Conservation (phyloP, 92 coral and sea anemone genomes). For the Blastomussa wellsi region DNA sequence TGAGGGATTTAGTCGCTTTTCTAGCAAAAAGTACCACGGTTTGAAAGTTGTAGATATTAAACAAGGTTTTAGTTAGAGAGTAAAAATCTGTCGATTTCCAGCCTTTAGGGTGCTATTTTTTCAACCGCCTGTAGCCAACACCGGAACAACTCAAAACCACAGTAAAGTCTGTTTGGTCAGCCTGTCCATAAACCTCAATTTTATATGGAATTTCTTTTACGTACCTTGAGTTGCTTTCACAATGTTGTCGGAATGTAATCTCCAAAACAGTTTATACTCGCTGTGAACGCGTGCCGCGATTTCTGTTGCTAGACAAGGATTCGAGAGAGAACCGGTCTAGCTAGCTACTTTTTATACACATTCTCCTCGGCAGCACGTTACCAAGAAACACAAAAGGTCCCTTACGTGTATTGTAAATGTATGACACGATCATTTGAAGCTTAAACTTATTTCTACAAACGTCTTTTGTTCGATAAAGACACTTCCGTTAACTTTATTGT, state of each 20-base stretch:
- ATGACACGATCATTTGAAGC: neutral
- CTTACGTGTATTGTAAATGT: constrained; percentile 18
- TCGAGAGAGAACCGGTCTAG: neutral
- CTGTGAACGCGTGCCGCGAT: neutral
- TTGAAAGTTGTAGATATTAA: neutral
- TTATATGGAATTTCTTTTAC: neutral
- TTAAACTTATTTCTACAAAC: constrained; percentile 26
- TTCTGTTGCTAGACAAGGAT: neutral
- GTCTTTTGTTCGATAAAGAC: constrained; percentile 31
- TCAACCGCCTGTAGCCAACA: neutral
- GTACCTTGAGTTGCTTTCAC: neutral
- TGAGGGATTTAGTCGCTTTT: neutral
- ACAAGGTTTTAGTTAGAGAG: neutral
- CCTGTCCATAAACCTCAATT: neutral
- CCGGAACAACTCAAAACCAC: neutral
- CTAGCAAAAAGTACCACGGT: neutral
- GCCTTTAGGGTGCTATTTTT: neutral
- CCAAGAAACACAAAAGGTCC: neutral
- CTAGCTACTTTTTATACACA: neutral
- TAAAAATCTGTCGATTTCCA: neutral
- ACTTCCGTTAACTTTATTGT: constrained; percentile 35
- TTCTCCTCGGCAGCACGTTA: constrained; percentile 10
- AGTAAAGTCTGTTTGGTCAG: neutral
- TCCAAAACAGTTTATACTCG: neutral
- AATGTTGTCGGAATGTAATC: neutral